A percentile compares a stretch with the other conserved stretches of the same genome.
These are phyloP conservation scores for Blastomussa wellsi DNA, from an alignment of 92 coral and sea anemone genomes.

Conservation along the genomic window DNA sequence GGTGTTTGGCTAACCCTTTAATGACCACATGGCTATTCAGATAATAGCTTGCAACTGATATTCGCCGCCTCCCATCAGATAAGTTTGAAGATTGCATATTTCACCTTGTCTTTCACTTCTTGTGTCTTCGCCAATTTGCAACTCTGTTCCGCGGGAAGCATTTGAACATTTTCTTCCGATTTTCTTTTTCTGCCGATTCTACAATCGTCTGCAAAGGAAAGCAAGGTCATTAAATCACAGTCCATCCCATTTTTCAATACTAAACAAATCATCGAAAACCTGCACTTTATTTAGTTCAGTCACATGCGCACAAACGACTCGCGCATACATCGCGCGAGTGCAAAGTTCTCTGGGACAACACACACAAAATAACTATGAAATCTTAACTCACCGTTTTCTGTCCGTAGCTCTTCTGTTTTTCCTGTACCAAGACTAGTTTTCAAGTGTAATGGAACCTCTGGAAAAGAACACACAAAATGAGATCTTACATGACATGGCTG, in stretches of 20 bases:
- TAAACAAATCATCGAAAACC: background rate
- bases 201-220: constrained; percentile 39
- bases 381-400: constrained; percentile 45
- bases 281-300: no score
- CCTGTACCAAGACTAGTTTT: constrained; percentile 32
- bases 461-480: background rate
- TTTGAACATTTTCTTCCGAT: constrained; percentile 36
- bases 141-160: background rate
- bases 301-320: background rate
- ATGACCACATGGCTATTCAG: background rate
- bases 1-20: background rate
- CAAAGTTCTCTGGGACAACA: background rate
- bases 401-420: constrained; percentile 54
- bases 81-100: background rate
- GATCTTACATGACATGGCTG: background rate
- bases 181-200: constrained; percentile 69
- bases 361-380: background rate
- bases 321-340: background rate
- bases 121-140: constrained; percentile 48
- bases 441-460: constrained; percentile 62
- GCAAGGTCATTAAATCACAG: background rate
- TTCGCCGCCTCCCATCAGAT: background rate
- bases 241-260: background rate
- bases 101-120: constrained; percentile 61
- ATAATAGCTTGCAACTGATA: background rate